Evolutionary conservation across 2,888 invertebrate genomes (phyloP).

Genomic region (Brassicogethes aeneus): DNA sequence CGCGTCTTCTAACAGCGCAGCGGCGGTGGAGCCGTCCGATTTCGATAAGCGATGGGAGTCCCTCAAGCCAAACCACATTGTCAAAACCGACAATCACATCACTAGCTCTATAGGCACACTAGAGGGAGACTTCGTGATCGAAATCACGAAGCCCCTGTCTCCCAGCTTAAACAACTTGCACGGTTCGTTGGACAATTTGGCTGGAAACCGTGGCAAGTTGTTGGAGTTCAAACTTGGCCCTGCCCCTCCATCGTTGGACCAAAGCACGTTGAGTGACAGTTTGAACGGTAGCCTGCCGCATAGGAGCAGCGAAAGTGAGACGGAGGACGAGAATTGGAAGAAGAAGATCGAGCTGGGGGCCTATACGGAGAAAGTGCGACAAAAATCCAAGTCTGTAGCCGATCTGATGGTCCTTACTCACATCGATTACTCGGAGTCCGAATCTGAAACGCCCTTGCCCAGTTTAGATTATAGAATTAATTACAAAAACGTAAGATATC

Average conservation of each 20-base stretch:
- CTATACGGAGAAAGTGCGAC: slow-evolving; percentile 53
- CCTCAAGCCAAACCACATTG: slow-evolving; percentile 56
- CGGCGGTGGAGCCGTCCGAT: too few species aligned
- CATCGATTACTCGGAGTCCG: slow-evolving; percentile 54
- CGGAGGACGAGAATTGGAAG: slow-evolving; percentile 55
- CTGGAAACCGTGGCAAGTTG: background rate
- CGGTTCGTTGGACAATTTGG: slow-evolving; percentile 52
- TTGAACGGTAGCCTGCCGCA: slow-evolving; percentile 25
- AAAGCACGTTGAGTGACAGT: slow-evolving; percentile 22
- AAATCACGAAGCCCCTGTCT: slow-evolving; percentile 29
- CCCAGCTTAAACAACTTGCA: slow-evolving; percentile 57
- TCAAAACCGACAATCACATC: slow-evolving; percentile 48
- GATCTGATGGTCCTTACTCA: slow-evolving; percentile 60
- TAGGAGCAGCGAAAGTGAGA: slow-evolving; percentile 48
- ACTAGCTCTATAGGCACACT: too few species aligned
- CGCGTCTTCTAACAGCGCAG: slow-evolving; percentile 27
- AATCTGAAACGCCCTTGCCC: slow-evolving; percentile 43
- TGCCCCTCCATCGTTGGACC: slow-evolving; percentile 8
- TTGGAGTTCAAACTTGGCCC: slow-evolving; percentile 39
- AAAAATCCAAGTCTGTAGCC: slow-evolving; percentile 57
- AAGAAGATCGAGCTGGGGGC: slow-evolving; percentile 50
- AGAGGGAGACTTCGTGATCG: slow-evolving; percentile 29
- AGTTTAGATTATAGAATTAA: slow-evolving; percentile 36
- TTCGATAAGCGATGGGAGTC: slow-evolving; percentile 69
- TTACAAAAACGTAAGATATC: slow-evolving; percentile 38